Conservation (phyloP, 2,888 invertebrate species). For the Linnaemya vulpina region DNA sequence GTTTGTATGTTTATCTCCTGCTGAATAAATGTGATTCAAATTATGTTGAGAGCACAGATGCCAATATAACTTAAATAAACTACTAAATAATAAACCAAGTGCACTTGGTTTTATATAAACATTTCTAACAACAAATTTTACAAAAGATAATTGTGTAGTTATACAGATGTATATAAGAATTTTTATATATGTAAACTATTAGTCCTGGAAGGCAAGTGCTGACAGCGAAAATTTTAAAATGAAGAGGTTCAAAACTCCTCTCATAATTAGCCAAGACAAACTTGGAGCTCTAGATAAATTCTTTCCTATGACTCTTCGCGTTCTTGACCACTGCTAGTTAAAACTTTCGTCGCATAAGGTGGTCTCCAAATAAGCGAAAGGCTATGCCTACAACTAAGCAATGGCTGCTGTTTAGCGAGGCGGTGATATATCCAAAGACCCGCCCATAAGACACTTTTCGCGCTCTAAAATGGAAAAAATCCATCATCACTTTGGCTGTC, state of each 20-base stretch:
- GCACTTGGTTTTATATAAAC: too few relatives aligned
- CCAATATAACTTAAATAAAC: too few relatives aligned
- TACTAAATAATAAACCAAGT: too few relatives aligned
- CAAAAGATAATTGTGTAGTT: too few relatives aligned
- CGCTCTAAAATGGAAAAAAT: not conserved
- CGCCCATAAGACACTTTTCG: too few relatives aligned
- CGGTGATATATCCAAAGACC: slow-evolving; percentile 14
- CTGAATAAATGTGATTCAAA: too few relatives aligned
- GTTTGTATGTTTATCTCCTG: too few relatives aligned
- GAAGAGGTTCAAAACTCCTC: slow-evolving; percentile 12
- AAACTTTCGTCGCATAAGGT: slow-evolving; percentile 31
- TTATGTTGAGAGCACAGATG: too few relatives aligned
- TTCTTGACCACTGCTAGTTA: slow-evolving; percentile 10
- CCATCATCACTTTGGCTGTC: slow-evolving; percentile 33
- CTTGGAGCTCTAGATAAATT: slow-evolving; percentile 11
- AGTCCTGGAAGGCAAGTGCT: slow-evolving; percentile 17
- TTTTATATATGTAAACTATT: too few relatives aligned
- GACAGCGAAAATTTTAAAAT: not conserved
- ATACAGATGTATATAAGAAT: too few relatives aligned
- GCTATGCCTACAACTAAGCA: slow-evolving; percentile 24
- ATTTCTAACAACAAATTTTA: too few relatives aligned
- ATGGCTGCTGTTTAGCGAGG: not conserved
- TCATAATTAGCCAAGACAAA: not conserved
- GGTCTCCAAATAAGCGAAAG: slow-evolving; percentile 3
- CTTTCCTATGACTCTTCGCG: not conserved